Evolutionary conservation across 2,113 vertebrate genomes (phyloP).

Genomic region (Fregetta grallaria): DNA sequence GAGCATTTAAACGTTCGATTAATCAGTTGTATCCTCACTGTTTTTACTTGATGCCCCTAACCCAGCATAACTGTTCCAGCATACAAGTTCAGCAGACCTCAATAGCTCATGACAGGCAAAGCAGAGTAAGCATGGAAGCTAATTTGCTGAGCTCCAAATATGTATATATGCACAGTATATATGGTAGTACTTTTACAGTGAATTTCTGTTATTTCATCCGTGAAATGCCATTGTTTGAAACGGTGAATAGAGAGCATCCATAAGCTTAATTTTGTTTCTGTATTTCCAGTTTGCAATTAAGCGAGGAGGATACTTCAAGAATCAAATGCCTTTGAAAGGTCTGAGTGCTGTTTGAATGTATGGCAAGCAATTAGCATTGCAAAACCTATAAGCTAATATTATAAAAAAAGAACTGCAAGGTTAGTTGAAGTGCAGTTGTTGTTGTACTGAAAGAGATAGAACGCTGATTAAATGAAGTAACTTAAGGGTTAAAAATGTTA

Average conservation of each 20-base stretch:
- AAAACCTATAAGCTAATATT: neutral
- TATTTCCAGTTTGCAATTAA: neutral
- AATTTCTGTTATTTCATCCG: neutral
- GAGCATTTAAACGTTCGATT: neutral
- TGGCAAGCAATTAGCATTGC: neutral
- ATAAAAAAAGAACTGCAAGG: neutral
- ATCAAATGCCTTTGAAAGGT: neutral
- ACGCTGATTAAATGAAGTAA: neutral
- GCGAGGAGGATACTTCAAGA: neutral
- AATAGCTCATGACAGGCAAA: neutral
- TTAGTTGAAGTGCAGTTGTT: neutral
- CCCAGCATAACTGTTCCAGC: neutral
- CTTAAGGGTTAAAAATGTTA: neutral
- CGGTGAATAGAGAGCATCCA: neutral
- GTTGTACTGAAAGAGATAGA: neutral
- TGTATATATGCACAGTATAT: neutral
- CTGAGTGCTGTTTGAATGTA: neutral
- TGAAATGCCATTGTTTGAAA: neutral
- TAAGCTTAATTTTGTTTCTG: neutral
- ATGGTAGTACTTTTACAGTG: neutral
- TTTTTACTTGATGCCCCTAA: neutral
- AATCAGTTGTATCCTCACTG: neutral
- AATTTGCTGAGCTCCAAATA: neutral
- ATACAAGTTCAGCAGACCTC: neutral
- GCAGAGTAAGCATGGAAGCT: neutral